Base-by-base conservation (phyloP, 2,797 vertebrate species). In the Pogonophryne albipinna region DNA sequence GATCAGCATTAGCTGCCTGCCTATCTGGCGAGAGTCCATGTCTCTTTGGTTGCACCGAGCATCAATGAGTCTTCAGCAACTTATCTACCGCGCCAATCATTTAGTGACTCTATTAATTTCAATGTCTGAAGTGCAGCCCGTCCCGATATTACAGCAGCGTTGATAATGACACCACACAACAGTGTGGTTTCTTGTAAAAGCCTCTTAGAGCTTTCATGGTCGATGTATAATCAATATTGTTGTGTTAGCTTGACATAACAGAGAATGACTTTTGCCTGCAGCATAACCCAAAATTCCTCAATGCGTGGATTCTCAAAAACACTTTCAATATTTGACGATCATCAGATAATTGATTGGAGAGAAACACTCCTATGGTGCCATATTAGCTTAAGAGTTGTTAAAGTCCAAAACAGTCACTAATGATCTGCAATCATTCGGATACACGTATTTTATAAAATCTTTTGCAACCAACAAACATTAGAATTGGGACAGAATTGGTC, bases 11-110 rank as follows among this genome's bases (percentile, higher is more conserved):
- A 84, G 81, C 70, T 41, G 61, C 60, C 70, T 19, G 74, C 50
- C 69, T 55, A 50, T 49, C 79, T 87, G 84, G 83, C 86, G 49
- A 0, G 1, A 23, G 58, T 77, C 80, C 86, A 85, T 23, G 44
- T 72, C 27, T 63, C 55, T 82, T 74, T 84, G 80, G 91, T 80
- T 82, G 76, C 80, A 38, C 71, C 66, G 73, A 87, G 79, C 78
- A 76, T 68, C 82, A 82, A 51, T 67, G 66, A 81, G 57, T 85
- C 76, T 20, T 4, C 62, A 19, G 79, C 38, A 61, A 83, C 83
- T 89, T 78, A 80, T 74, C 72, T 68, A 56, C 52, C 17, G 61
- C 1, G 11, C 57, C 38, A 61, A 72, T 80, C 76, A 47, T 71
- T 86, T 47, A 61, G 47, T 49, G 62, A 53, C 34, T 65, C 38